Conservation (phyloP, 2,888 invertebrate species). For the Dioctria rufipes region DNA sequence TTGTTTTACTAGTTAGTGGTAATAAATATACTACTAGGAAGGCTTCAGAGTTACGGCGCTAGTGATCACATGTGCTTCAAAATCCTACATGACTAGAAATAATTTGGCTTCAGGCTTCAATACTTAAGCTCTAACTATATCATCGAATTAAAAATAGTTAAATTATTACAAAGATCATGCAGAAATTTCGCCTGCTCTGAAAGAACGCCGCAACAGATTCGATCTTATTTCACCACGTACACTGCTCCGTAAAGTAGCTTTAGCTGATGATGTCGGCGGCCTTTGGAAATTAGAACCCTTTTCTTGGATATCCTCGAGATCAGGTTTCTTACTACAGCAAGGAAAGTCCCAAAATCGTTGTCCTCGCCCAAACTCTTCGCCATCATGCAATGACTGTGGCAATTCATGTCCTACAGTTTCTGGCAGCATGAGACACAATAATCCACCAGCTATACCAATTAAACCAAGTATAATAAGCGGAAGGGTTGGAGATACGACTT, state of each 20-base stretch:
- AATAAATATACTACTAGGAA: conserved; percentile 10
- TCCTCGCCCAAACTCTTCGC: conserved; percentile 86
- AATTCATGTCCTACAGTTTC: conserved; percentile 89
- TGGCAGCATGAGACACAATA: conserved; percentile 84
- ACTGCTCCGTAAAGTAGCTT: conserved; percentile 75
- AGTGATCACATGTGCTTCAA: conserved; percentile 21
- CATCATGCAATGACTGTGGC: conserved; percentile 89
- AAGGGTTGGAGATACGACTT: conserved; percentile 79
- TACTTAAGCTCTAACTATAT: not conserved
- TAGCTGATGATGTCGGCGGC: conserved; percentile 63
- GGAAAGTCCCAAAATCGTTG: conserved; percentile 89
- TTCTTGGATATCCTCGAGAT: conserved; percentile 65
- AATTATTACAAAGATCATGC: conserved; percentile 10
- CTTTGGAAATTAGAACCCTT: conserved; percentile 61
- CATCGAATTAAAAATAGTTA: not conserved
- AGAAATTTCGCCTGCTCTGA: not conserved
- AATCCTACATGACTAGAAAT: conserved; percentile 48
- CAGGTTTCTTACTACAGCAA: conserved; percentile 78
- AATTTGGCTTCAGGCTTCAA: conserved; percentile 38
- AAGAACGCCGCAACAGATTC: conserved; percentile 74
- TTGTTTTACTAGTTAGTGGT: not conserved
- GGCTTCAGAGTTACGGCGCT: conserved; percentile 8
- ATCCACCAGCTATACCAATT: conserved; percentile 82
- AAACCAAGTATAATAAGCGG: conserved; percentile 86
- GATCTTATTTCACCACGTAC: conserved; percentile 77